A percentile compares a stretch with the other conserved stretches of the same genome.
These are phyloP conservation scores for Xestia sexstrigata DNA, from an alignment of 2,888 invertebrate genomes.

Conservation along the genomic window DNA sequence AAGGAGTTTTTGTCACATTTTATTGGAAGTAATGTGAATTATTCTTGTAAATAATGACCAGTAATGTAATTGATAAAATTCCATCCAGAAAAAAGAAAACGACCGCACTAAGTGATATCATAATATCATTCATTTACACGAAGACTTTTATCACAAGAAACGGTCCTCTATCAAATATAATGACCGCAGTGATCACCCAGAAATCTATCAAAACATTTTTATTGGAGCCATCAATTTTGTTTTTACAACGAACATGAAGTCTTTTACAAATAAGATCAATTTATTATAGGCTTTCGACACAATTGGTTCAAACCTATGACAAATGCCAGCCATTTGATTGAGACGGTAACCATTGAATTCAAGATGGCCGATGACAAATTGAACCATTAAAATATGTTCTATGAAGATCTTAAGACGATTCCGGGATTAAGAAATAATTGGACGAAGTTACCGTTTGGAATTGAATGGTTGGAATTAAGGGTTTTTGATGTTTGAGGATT, in stretches of 20 bases:
- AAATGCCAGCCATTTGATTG: conserved; percentile 66
- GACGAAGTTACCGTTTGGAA: conserved; percentile 33
- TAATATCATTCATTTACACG: conserved; percentile 62
- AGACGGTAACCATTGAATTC: conserved; percentile 59
- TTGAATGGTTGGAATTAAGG: conserved; percentile 15
- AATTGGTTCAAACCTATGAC: conserved; percentile 63
- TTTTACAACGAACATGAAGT: conserved; percentile 60
- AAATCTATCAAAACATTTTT: conserved; percentile 68
- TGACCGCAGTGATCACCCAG: conserved; percentile 59
- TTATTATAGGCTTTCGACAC: conserved; percentile 64
- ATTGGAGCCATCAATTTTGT: conserved; percentile 64
- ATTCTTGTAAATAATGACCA: not conserved
- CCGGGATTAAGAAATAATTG: conserved; percentile 60
- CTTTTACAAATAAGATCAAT: conserved; percentile 69
- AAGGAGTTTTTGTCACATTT: not conserved
- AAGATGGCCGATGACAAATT: conserved; percentile 62
- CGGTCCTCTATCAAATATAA: conserved; percentile 60
- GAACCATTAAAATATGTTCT: conserved; percentile 65
- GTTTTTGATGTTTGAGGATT: conserved; percentile 12
- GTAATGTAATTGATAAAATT: conserved; percentile 24
- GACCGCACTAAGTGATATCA: conserved; percentile 51
- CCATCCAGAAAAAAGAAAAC: conserved; percentile 15
- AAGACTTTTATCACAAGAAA: conserved; percentile 58
- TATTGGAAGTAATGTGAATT: not conserved
- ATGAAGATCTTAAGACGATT: conserved; percentile 54